phyloP scores from a whole-genome alignment of 37 sponge, comb jelly and placozoan genomes.

The Ianthella basta region DNA sequence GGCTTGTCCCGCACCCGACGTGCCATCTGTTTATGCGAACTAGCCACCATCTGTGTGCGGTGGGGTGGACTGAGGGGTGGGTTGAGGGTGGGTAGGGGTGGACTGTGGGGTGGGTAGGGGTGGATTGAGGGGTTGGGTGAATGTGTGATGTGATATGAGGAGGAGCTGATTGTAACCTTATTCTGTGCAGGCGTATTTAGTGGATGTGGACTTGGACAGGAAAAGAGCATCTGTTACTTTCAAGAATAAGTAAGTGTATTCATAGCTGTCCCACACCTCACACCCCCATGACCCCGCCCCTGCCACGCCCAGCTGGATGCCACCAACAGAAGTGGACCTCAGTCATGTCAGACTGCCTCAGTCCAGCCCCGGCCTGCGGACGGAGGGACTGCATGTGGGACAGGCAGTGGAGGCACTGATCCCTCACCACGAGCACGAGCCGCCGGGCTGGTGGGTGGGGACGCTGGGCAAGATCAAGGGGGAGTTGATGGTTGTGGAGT shows the following conservation, averaged over 20 bases:
- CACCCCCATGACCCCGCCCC: neutral
- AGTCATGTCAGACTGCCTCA: conserved; percentile 48
- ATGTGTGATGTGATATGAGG: too few relatives aligned
- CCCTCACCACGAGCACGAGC: conserved; percentile 78
- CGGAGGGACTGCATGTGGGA: conserved; percentile 18
- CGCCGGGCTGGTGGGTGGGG: conserved; percentile 85
- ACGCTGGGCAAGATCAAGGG: conserved; percentile 77
- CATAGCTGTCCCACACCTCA: too few relatives aligned
- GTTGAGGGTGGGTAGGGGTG: too few relatives aligned
- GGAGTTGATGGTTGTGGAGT: conserved; percentile 62
- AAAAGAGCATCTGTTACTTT: conserved; percentile 51
- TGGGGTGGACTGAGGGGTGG: too few relatives aligned
- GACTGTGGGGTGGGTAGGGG: too few relatives aligned
- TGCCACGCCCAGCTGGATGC: conserved; percentile 64
- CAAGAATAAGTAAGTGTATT: conserved; percentile 54
- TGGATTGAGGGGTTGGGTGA: too few relatives aligned
- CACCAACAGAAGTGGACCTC: conserved; percentile 45
- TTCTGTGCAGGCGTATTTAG: conserved; percentile 46
- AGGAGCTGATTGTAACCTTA: too few relatives aligned
- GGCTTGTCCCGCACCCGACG: too few relatives aligned
- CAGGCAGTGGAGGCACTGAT: conserved; percentile 66
- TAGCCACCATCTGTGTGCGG: too few relatives aligned
- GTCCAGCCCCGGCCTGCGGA: neutral
- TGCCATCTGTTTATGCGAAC: too few relatives aligned
- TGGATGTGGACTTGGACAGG: conserved; percentile 44